Percentiles rank a stretch among this genome's conserved stretches.
Evolutionary conservation across 2,888 invertebrate genomes (phyloP).

Genomic region (Tetrapedia diversipes): DNA sequence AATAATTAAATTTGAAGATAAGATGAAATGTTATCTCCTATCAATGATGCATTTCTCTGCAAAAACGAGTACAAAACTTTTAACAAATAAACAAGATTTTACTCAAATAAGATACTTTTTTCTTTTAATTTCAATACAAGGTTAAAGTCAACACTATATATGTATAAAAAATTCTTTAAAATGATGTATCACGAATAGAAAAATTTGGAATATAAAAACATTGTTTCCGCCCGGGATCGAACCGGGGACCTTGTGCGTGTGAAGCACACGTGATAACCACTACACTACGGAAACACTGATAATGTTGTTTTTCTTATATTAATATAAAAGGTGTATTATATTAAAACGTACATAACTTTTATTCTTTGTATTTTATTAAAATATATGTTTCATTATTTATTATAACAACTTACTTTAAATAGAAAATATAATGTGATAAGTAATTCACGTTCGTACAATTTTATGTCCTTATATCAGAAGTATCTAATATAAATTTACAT

Average conservation of each 20-base stretch:
- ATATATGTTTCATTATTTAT: not conserved
- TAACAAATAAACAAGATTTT: too few species aligned
- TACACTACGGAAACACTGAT: constrained; percentile 90
- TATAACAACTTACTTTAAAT: not conserved
- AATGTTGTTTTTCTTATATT: too few species aligned
- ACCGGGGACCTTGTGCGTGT: constrained; percentile 94
- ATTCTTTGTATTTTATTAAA: not conserved
- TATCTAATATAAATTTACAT: too few species aligned
- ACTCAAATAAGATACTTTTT: not conserved
- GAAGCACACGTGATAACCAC: constrained; percentile 91
- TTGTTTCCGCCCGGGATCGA: constrained; percentile 95
- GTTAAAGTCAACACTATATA: not conserved
- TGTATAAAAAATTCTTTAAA: too few species aligned
- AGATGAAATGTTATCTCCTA: not conserved
- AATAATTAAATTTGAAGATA: not conserved
- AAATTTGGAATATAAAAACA: too few species aligned
- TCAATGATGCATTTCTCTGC: constrained; percentile 3
- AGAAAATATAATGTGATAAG: not conserved
- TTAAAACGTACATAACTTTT: too few species aligned
- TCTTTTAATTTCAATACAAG: not conserved
- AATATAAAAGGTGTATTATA: too few species aligned
- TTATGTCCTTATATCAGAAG: too few species aligned
- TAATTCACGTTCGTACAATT: not conserved
- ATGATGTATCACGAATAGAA: too few species aligned
- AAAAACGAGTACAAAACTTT: not conserved